Evolutionary conservation across 37 sponge, comb jelly and placozoan species (phyloP), one percentile per base, ranked within the genome.

Genomic region (Aplysina aerophoba): DNA sequence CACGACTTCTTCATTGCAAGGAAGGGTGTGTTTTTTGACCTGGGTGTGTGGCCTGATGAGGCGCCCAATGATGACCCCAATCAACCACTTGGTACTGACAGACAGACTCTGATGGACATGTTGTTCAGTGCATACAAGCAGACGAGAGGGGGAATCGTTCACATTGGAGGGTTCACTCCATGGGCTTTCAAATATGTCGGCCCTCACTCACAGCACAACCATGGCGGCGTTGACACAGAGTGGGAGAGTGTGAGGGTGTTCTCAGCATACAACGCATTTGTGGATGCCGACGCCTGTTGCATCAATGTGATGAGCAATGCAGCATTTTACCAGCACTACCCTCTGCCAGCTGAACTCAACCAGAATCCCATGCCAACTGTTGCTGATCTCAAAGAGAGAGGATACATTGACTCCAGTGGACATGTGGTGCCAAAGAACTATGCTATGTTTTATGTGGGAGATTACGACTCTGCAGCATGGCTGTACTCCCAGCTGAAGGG

Each of bases 401-500:
- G 78, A 27, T 77, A 77, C n/a, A 77, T 77, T 4, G 78, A 77
- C 22, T 15, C 41, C 24, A 40, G 36, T 44, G 78, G 78, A 19
- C 15, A 77, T 21, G 78, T 77, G 41, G 78, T 77, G 53, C 78
- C 78, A 36, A 77, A 77, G 53, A 77, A 77, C 50, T 77, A 77
- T 40, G 39, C 44, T 2, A 35, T 77, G 40, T 77, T 77, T 38
- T 77, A 77, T 77, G 78, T 40, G 0, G 78, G 78, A 25, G 78
- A 77, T 38, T 77, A 77, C 5, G 78, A 77, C 78, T 77, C 78
- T 1, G 78, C 78, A 3, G 78, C 78, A 15, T 77, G 78, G 78
- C 78, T 77, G 44, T 77, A 77, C 78, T 77, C 78, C 53, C 78
- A 77, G 78, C 24, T 77, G 25, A 77, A 40, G 78, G 78, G 78